phyloP scores from a whole-genome alignment of 2,113 vertebrate species.

The Gasterosteus nipponicus region DNA sequence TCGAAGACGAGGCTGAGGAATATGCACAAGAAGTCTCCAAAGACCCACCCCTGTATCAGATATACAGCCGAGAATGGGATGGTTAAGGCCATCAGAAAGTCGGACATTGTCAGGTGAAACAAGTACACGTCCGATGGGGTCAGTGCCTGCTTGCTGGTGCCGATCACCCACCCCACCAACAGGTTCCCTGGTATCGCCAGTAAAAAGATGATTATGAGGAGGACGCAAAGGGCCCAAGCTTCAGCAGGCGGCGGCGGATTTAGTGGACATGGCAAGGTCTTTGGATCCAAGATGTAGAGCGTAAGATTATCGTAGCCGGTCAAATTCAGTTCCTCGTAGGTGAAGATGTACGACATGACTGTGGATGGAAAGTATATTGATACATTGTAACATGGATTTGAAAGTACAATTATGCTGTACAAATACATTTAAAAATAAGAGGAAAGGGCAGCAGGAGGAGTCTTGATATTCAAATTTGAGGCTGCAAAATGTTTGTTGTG shows the following conservation, averaged over 20 bases:
- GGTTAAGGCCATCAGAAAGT: slow-evolving; percentile 74
- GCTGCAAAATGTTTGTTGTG: background rate
- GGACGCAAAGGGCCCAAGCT: background rate
- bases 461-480: background rate
- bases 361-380: background rate
- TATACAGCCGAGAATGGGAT: slow-evolving; percentile 64
- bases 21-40: slow-evolving; percentile 74
- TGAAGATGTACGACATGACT: background rate
- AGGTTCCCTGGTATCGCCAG: slow-evolving; percentile 78
- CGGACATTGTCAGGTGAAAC: slow-evolving; percentile 77
- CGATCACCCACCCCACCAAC: slow-evolving; percentile 75
- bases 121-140: slow-evolving; percentile 76
- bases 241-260: background rate
- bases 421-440: background rate
- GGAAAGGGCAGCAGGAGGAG: background rate
- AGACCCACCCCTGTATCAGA: slow-evolving; percentile 66
- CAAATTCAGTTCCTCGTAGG: background rate
- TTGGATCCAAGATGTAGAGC: background rate
- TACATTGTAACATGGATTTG: background rate
- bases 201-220: slow-evolving; percentile 66
- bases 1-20: slow-evolving; percentile 64
- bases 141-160: slow-evolving; percentile 41
- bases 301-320: rapidly evolving
- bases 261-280: rapidly evolving
- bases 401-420: background rate